Base-by-base conservation (phyloP, 2,113 vertebrate species). In the Gallinago media region DNA sequence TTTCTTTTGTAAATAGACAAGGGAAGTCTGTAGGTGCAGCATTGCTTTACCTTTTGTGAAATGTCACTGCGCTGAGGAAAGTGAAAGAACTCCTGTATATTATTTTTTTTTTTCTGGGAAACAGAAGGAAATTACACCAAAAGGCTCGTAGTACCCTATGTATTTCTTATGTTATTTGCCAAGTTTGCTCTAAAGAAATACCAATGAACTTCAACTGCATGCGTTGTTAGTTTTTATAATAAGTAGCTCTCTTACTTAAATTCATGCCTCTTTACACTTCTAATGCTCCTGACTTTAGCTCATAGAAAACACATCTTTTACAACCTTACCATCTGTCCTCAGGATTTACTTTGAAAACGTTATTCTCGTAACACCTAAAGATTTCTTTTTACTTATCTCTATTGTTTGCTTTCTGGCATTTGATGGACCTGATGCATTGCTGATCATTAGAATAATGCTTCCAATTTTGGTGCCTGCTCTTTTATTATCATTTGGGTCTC, bases 1-100 rank as follows among this genome's bases (percentile, higher is more conserved):
- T 97, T 97, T 95, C 92, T 89, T 83, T 94, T 97, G 97, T 97
- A 97, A 97, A 97, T 95, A 97, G 96, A 97, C 89, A 96, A 59
- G 93, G 80, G 74, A 87, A 97, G 96, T 92, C 88, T 54, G 95
- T 90, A 93, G 93, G 94, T 92, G 74, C 89, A 89, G 97, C 89
- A 71, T 75, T 92, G 88, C 92, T 97, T 97, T 97, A 89, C 96
- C 94, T 96, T 97, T 95, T 80, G n/a, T 44, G 88, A 97, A 97
- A 97, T 97, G 96, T 97, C 97, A 97, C 93, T 95, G 95, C 31
- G 1, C 94, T 61, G 92, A 92, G 83, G 74, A 88, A 93, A 91
- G 89, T 8, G 7, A 95, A 95, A 93, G 75, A 59, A 89, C 77
- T 92, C 87, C 76, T 68, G 22, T 81, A 38, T 67, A 36, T 94